Evolutionary conservation across 2,113 vertebrate species (phyloP), one percentile per base, ranked within the genome.

Genomic region (Rhinoderma darwinii): DNA sequence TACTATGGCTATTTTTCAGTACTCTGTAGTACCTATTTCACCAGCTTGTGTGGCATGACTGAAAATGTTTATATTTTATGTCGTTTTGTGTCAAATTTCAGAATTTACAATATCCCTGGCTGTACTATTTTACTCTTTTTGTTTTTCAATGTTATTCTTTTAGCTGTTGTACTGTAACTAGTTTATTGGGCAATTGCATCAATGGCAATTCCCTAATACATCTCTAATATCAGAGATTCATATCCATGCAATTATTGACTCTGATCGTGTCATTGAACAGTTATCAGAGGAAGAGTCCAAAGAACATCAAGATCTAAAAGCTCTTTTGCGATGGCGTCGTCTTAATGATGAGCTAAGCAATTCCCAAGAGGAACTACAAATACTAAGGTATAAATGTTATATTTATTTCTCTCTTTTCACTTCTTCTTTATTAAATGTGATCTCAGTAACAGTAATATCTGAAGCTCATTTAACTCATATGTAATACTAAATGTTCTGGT

Each of bases 311-410:
- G 92, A 97, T 83, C 91, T 99, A 90, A 97, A 96, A 90, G 96
- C 96, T 12, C 91, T 96, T 85, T 92, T 99, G 89, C 93, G 94
- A 83, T 99, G 96, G 97, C 95, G 80, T 63, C 90, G 96, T 86
- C 96, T 99, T 81, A 94, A 89, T 86, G 97, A 99, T 12, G 97
- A 99, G 90, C 83, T 96, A n/a, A 95, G 91, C 89, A 96, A 96
- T 91, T 97, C 96, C 18, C 93, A 96, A 18, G 94, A 97, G 89
- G 95, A 96, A 74, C 94, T 99, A 87, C 97, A 98, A 89, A 94
- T 99, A 90, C 94, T 99, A 90, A 96, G 98, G 98, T 99, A 93
- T 7, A 80, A 37, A n/a, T 32, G 4, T 79, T 11, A 22, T 2
- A 8, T 9, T 10, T 20, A 7, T 61, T 43, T 50, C 2, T 68